A percentile compares a stretch with the other conserved stretches of the same genome.
Conservation (phyloP, 2,888 invertebrate genomes). For the Tiliacea aurago region DNA sequence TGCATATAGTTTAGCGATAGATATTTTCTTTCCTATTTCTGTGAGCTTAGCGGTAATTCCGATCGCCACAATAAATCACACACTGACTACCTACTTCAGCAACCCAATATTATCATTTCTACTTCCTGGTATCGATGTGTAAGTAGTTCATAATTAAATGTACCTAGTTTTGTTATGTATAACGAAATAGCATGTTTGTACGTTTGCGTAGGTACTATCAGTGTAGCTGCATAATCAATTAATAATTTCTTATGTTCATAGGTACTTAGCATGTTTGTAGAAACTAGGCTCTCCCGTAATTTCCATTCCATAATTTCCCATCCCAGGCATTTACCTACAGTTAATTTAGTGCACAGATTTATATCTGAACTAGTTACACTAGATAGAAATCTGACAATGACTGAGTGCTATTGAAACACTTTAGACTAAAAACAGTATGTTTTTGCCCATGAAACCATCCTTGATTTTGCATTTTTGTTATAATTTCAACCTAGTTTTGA, state of each 20-base stretch:
- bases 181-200: constrained; percentile 47
- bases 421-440: constrained; percentile 31
- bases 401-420: constrained; percentile 41
- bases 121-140: constrained; percentile 41
- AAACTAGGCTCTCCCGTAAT: constrained; percentile 23
- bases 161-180: constrained; percentile 37
- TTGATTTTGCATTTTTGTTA: constrained; percentile 11
- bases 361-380: constrained; percentile 46
- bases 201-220: constrained; percentile 10
- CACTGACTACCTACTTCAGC: not conserved
- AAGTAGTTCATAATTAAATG: constrained; percentile 39
- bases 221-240: constrained; percentile 17
- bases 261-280: constrained; percentile 9
- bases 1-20: not conserved
- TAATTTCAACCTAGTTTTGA: constrained; percentile 14
- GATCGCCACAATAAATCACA: constrained; percentile 30
- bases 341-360: constrained; percentile 49
- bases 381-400: constrained; percentile 59
- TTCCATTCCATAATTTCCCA: constrained; percentile 40
- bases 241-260: constrained; percentile 24
- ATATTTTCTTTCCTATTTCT: constrained; percentile 14
- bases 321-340: constrained; percentile 48
- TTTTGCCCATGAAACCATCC: constrained; percentile 31
- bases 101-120: constrained; percentile 32
- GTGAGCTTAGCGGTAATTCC: constrained; percentile 9